Base-by-base conservation (phyloP, 2,113 vertebrate genomes). In the Polyodon spathula region DNA sequence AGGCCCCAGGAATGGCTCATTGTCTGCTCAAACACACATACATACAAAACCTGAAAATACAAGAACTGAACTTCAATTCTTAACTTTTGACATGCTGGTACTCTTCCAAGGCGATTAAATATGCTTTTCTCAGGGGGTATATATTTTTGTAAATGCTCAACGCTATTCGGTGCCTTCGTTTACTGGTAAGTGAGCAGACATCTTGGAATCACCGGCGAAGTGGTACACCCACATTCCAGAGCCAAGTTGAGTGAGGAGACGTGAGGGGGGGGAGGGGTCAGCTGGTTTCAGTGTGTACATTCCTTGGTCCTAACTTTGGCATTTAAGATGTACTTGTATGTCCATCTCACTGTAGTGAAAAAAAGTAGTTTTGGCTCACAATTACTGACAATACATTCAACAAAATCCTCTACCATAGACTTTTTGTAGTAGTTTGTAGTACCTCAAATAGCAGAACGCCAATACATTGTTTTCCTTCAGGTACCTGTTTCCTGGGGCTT, bases 21-120 rank as follows among this genome's bases (percentile, higher is more conserved):
- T 39, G 58, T 60, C 58, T 50, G 46, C 37, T 16, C 46, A 56
- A 58, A 65, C 55, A 54, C 54, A 52, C 63, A 46, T 50, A 37
- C 56, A 37, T 56, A 42, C 27, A 50, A 12, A 50, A 50, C 46
- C 46, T 50, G 46, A 50, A 50, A 50, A 50, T 10, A 50, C 46
- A 10, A 10, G 11, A n/a, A n/a, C 46, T n/a, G 11, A 10, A 14
- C 46, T 11, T n/a, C 46, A 14, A 10, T n/a, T 50, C 10, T 50
- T n/a, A 50, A 50, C 46, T 50, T 4, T 50, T n/a, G 10, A 43
- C 42, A 5, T 50, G 11, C 46, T 6, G 46, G 11, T 8, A 12
- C 46, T 12, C 46, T 5, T 8, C 7, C 11, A 10, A 12, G 7
- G 3, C 46, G 5, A 4, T 12, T 50, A 10, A 50, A 12, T 5